These are phyloP conservation scores for Saccostrea glomerata DNA, from an alignment of 1,140 invertebrate species.

Conservation along the genomic window DNA sequence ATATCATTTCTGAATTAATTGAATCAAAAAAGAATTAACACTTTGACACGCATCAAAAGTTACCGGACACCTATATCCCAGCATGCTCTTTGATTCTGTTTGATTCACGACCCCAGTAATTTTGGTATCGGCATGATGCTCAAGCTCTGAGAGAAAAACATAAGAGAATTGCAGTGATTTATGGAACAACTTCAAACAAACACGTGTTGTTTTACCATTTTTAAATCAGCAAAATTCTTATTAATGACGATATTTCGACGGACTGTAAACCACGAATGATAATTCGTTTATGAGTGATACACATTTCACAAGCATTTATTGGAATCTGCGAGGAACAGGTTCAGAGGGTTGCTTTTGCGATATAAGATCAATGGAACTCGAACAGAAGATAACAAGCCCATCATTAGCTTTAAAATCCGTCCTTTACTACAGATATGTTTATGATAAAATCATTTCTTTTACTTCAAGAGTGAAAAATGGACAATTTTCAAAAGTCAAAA, in stretches of 20 bases:
- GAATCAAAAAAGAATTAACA: conserved; percentile 35
- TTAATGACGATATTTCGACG: conserved; percentile 34
- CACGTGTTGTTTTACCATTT: conserved; percentile 24
- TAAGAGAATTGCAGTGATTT: conserved; percentile 13
- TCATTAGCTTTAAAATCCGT: conserved; percentile 29
- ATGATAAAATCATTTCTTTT: conserved; percentile 35
- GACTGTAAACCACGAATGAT: conserved; percentile 26
- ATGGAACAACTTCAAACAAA: conserved; percentile 29
- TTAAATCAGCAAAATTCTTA: conserved; percentile 35
- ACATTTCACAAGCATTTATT: conserved; percentile 22
- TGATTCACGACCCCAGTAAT: conserved; percentile 13
- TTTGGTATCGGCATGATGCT: conserved; percentile 24
- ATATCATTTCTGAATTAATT: conserved; percentile 30
- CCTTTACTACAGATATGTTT: conserved; percentile 23
- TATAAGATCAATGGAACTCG: conserved; percentile 32
- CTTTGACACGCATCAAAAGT: conserved; percentile 30
- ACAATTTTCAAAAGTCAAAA: conserved; percentile 32
- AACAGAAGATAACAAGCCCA: neutral
- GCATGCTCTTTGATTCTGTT: neutral
- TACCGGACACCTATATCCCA: conserved; percentile 20
- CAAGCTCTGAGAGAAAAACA: conserved; percentile 3
- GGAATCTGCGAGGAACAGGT: neutral
- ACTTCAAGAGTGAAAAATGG: conserved; percentile 36
- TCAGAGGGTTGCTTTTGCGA: conserved; percentile 23
- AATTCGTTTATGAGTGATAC: conserved; percentile 38